Conservation (phyloP, 2,113 vertebrate genomes). For the rabbit (Oryctolagus cuniculus) region mOryCun1.1 NC_091434.1:91950001-91950500, state of each 20-base stretch:
- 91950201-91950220: not conserved
- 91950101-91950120: not conserved
- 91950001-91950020: slow-evolving; percentile 3
- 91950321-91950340: not conserved
- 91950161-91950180: not conserved
- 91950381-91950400: not conserved
- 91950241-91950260: not conserved
- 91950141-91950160: slow-evolving; percentile 26
- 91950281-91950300: too few species aligned
- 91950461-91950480: not conserved
- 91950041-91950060: not conserved
- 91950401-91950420: not conserved
- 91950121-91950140: not conserved
- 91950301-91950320: not conserved
- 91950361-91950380: not conserved
- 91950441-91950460: not conserved
- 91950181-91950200: not conserved
- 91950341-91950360: not conserved
- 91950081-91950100: not conserved
- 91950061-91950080: slow-evolving; percentile 22
- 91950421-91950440: not conserved
- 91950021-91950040: not conserved
- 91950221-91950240: not conserved
- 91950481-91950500: not conserved
- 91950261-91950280: not conserved